These are phyloP conservation scores for Cirrhinus mrigala DNA, from an alignment of 2,797 vertebrate genomes.

Conservation along the genomic window DNA sequence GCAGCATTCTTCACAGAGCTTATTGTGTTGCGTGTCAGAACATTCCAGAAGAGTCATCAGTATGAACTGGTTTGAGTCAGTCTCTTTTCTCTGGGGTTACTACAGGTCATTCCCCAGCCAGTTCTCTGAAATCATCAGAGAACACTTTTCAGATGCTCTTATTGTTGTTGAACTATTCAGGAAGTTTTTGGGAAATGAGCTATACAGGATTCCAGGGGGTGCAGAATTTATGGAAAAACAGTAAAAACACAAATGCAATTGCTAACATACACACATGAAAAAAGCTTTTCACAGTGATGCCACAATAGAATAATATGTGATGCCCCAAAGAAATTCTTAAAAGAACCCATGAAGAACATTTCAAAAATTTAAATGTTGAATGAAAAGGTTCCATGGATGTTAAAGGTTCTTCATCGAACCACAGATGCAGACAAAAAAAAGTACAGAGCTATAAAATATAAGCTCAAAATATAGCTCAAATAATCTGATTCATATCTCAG, in stretches of 20 bases:
- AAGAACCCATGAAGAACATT: background rate
- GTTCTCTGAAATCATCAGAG: background rate
- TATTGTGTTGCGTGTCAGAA: slow-evolving; percentile 60
- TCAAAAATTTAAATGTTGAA: background rate
- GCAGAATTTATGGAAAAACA: background rate
- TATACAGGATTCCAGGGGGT: background rate
- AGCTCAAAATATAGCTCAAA: background rate
- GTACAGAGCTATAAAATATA: background rate
- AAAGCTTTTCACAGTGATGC: background rate
- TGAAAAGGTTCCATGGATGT: background rate
- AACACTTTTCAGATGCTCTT: background rate
- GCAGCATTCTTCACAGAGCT: slow-evolving; percentile 43
- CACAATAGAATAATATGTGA: background rate
- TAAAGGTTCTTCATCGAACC: background rate
- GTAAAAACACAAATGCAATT: background rate
- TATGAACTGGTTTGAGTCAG: slow-evolving; percentile 67
- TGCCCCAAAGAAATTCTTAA: background rate
- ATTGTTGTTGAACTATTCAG: background rate
- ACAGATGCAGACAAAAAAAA: background rate
- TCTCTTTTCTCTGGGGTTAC: slow-evolving; percentile 74
- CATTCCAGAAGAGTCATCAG: slow-evolving; percentile 70
- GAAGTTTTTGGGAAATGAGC: background rate
- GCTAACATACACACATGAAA: background rate
- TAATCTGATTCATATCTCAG: background rate
- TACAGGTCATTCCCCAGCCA: slow-evolving; percentile 79